Conservation (phyloP, 2,888 invertebrate genomes). For the Trichopoda pennipes region DNA sequence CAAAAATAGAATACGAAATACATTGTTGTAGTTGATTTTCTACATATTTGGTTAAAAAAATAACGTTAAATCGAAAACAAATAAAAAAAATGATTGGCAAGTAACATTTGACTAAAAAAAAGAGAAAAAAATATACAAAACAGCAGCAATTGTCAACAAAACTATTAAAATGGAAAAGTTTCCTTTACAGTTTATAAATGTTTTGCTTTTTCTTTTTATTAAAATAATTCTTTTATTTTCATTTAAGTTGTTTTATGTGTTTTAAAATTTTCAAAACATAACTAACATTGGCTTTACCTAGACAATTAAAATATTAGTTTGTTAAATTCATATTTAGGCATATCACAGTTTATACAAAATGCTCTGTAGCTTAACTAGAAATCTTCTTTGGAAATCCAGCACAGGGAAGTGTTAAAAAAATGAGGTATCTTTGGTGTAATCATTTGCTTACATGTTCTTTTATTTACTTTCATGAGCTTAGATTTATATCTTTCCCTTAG, state of each 20-base stretch:
- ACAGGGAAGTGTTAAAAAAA: too few species aligned
- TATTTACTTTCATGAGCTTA: too few species aligned
- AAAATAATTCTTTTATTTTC: neutral
- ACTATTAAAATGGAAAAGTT: constrained; percentile 33
- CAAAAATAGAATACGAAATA: constrained; percentile 19
- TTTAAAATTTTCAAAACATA: too few species aligned
- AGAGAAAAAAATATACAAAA: constrained; percentile 12
- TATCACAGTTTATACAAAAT: too few species aligned
- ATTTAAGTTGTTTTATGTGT: neutral
- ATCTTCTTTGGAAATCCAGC: too few species aligned
- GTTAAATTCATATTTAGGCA: too few species aligned
- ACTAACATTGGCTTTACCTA: too few species aligned
- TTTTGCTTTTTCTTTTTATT: neutral
- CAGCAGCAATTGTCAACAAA: neutral
- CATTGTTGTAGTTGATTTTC: constrained; percentile 44
- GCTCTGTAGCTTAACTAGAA: too few species aligned
- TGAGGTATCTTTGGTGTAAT: too few species aligned
- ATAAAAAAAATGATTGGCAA: constrained; percentile 54
- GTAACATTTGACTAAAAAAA: constrained; percentile 36
- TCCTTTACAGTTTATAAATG: neutral
- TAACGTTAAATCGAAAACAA: neutral
- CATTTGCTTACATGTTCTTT: too few species aligned
- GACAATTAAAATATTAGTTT: too few species aligned
- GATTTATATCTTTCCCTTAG: too few species aligned
- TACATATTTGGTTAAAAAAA: constrained; percentile 47